These are phyloP conservation scores for Brachionus sp. DNA, from an alignment of 1,140 invertebrate species.

Conservation along the genomic window DNA sequence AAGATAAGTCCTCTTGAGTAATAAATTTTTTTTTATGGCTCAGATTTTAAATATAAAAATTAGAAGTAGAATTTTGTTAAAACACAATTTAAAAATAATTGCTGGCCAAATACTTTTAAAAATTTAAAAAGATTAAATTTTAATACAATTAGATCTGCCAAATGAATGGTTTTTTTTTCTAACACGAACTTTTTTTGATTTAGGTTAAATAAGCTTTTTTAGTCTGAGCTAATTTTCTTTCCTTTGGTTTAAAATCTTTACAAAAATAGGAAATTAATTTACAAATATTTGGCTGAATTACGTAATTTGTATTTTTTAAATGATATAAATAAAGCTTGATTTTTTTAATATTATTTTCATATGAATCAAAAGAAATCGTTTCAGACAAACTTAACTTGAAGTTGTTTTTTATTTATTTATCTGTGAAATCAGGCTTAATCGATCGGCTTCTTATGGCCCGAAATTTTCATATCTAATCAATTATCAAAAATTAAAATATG, in stretches of 20 bases:
- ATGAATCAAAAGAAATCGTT: background rate
- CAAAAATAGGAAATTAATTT: background rate
- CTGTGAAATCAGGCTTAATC: background rate
- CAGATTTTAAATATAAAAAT: background rate
- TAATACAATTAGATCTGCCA: background rate
- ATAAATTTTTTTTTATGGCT: background rate
- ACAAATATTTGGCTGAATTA: background rate
- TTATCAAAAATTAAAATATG: too few species aligned
- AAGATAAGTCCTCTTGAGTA: background rate
- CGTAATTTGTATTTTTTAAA: background rate
- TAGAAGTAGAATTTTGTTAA: background rate
- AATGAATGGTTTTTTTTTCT: background rate
- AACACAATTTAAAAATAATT: background rate
- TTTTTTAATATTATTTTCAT: background rate
- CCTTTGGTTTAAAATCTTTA: background rate
- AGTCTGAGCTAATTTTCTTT: background rate
- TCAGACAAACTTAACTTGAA: background rate
- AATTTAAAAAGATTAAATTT: background rate
- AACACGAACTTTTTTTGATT: background rate
- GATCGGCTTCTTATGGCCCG: background rate
- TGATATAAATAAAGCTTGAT: background rate
- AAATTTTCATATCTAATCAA: background rate
- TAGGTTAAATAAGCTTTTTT: background rate
- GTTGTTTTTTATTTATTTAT: background rate
- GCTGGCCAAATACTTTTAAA: background rate